Conservation (phyloP, 2,888 invertebrate genomes). For the Euclidia mi region DNA sequence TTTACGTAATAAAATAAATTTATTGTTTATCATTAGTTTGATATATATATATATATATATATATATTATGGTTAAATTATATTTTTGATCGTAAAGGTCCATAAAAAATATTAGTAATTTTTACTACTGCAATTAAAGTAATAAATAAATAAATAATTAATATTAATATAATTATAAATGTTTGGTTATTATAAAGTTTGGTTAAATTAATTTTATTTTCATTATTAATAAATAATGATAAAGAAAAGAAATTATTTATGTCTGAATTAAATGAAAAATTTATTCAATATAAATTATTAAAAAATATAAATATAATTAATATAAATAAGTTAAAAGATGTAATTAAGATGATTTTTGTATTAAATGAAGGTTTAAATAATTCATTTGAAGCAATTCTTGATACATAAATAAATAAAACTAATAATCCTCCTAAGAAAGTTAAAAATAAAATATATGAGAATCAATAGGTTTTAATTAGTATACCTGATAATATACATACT, state of each 20-base stretch:
- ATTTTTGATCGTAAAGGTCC: conserved; percentile 85
- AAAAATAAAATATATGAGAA: conserved; percentile 91
- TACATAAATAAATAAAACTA: conserved; percentile 92
- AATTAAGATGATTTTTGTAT: conserved; percentile 57
- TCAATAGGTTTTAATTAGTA: conserved; percentile 88
- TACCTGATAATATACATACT: conserved; percentile 81
- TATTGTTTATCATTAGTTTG: conserved; percentile 82
- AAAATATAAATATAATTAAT: conserved; percentile 59
- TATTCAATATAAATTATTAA: conserved; percentile 69
- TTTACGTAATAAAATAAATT: conserved; percentile 77
- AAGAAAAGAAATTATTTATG: conserved; percentile 57
- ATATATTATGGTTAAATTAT: too few relatives aligned
- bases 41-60: conserved; percentile 9
- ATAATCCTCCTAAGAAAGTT: conserved; percentile 91
- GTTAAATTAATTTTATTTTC: conserved; percentile 84
- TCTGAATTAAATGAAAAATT: conserved; percentile 72
- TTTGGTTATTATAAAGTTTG: conserved; percentile 89
- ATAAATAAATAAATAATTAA: conserved; percentile 91
- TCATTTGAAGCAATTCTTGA: conserved; percentile 91
- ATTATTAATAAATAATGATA: conserved; percentile 63
- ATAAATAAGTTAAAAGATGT: conserved; percentile 48
- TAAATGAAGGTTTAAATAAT: conserved; percentile 80
- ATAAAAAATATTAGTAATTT: conserved; percentile 89
- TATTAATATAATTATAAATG: conserved; percentile 84
- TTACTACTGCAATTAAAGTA: conserved; percentile 89